Evolutionary conservation across 64 coral and sea anemone genomes (phyloP).

Genomic region (Montipora cactus): DNA sequence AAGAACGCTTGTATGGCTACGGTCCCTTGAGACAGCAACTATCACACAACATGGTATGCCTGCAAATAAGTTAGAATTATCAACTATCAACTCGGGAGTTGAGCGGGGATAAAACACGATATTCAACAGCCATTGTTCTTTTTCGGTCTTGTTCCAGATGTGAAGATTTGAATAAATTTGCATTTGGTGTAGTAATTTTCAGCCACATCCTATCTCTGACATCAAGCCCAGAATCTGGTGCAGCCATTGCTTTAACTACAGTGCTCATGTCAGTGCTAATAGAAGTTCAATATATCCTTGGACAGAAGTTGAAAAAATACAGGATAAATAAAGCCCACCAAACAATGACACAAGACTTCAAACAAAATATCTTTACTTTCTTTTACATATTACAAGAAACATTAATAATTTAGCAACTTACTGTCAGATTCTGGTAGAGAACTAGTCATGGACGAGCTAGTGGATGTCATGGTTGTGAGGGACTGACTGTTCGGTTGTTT

Average conservation of each 20-base stretch:
- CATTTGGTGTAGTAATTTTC: constrained; percentile 98
- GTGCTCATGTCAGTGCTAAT: constrained; percentile 93
- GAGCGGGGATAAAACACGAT: too few relatives aligned
- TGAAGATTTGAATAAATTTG: not conserved
- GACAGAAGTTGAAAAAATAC: constrained; percentile 30
- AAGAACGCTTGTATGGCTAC: too few relatives aligned
- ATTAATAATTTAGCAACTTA: constrained; percentile 62
- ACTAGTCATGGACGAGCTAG: constrained; percentile 99
- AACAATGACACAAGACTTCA: not conserved
- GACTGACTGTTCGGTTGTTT: constrained; percentile 91
- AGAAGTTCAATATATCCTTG: constrained; percentile 91
- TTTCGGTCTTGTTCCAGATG: too few relatives aligned
- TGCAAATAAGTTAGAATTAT: too few relatives aligned
- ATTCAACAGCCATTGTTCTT: too few relatives aligned
- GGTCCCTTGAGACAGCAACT: too few relatives aligned
- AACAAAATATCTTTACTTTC: not conserved
- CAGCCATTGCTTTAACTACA: constrained; percentile 96
- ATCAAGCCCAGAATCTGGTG: constrained; percentile 97
- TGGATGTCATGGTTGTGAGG: constrained; percentile 95
- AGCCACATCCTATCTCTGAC: constrained; percentile 99
- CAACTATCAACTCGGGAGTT: too few relatives aligned
- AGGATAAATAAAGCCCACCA: constrained; percentile 45
- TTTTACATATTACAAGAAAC: too few relatives aligned
- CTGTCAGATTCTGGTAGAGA: constrained; percentile 99
- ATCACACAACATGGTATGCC: too few relatives aligned